Evolutionary conservation across 2,888 invertebrate genomes (phyloP), one percentile per base, ranked within the genome.

Genomic region (Strigamia transsilvanica): DNA sequence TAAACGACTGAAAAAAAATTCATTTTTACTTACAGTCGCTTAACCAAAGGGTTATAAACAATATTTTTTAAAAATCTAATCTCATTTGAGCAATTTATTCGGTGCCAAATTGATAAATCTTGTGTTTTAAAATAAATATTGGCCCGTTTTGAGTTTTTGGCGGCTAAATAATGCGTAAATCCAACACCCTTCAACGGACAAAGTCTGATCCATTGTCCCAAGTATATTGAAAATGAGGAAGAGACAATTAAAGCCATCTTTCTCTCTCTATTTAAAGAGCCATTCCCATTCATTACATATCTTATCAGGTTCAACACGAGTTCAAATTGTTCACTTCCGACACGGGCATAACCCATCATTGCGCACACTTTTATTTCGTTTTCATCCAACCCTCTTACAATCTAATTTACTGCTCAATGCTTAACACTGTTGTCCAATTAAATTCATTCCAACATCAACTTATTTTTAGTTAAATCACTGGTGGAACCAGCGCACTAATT

Each of bases 151-250:
- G 18, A 38, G 27, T 27, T 51, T 15, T 51, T 9, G 56, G 3
- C n/a, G 51, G n/a, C 13, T 51, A 18, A 6, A 56, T 73, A 73
- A 27, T 73, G 32, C 7, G 13, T 27, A 73, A 73, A 73, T n/a
- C 73, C 73, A 73, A 73, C 23, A 73, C 73, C 73, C 73, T 73
- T 10, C 27, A 73, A 32, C 32, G 73, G 73, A 9, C 73, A 73
- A 32, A 73, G 23, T 73, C 73, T 32, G 73, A 73, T 73, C 73
- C 73, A 73, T 73, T 73, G 73, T 73, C 73, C 73, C 32, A 73
- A 73, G 73, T 73, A 73, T n/a, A 73, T 73, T 73, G 73, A 73
- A 73, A 73, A 73, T 73, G 73, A 73, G 73, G 73, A 73, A 73
- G 73, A 73, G 73, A 73, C 73, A 73, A 73, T 73, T 73, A 73